These are phyloP conservation scores for Craterocephalus amniculus DNA, from an alignment of 2,797 vertebrate species.

Conservation along the genomic window DNA sequence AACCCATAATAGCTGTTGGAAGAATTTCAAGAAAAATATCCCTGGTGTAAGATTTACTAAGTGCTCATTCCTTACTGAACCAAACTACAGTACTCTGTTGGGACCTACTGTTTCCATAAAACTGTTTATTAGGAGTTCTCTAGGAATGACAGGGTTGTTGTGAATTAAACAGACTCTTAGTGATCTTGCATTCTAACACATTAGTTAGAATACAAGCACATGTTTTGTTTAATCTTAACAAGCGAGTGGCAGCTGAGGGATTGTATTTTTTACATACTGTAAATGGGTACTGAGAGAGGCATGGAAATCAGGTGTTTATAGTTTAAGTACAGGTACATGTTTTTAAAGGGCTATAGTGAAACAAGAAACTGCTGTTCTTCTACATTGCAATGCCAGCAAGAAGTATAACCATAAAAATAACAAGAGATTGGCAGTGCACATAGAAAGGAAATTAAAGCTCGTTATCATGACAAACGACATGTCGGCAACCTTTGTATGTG, in stretches of 20 bases:
- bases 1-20: slow-evolving; percentile 10
- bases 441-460: slow-evolving; percentile 6
- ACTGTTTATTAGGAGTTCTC: neutral
- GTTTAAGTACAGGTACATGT: neutral
- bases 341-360: neutral
- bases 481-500: slow-evolving; percentile 31
- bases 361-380: slow-evolving; percentile 3
- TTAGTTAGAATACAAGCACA: neutral
- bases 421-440: neutral
- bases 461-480: slow-evolving; percentile 36
- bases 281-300: neutral
- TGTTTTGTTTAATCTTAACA: slow-evolving; percentile 2
- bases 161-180: no score
- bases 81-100: neutral
- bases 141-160: neutral
- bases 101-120: neutral
- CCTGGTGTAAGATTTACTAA: slow-evolving; percentile 8
- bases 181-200: no score
- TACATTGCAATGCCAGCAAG: neutral
- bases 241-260: slow-evolving; percentile 1
- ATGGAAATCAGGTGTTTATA: slow-evolving; percentile 18
- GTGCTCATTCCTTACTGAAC: slow-evolving; percentile 34
- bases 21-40: neutral
- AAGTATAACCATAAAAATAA: slow-evolving; percentile 9
- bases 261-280: neutral